phyloP scores from a whole-genome alignment of 2,888 invertebrate species.

The Ganaspis brasiliensis region DNA sequence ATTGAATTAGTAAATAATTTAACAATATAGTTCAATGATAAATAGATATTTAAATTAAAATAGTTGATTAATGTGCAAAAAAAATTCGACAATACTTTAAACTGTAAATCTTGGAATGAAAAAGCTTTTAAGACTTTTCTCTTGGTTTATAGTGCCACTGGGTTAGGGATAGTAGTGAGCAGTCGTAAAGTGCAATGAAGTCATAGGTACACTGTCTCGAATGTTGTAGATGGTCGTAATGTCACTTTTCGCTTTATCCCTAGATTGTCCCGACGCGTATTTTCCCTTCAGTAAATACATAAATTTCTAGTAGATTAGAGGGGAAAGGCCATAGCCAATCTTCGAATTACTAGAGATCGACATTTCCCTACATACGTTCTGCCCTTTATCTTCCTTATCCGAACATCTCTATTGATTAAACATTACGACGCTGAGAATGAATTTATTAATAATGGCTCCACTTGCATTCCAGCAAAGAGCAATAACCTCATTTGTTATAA shows the following conservation, averaged over 20 bases:
- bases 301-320: constrained; percentile 23
- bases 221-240: constrained; percentile 23
- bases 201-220: background rate
- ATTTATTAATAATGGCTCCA: background rate
- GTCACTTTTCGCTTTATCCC: constrained; percentile 28
- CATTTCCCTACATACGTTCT: background rate
- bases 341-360: constrained; percentile 11
- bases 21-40: too few relatives aligned
- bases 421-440: background rate
- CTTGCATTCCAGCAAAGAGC: too few relatives aligned
- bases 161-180: background rate
- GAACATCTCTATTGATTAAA: background rate
- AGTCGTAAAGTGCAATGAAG: constrained; percentile 23
- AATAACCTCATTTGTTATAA: too few relatives aligned
- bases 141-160: background rate
- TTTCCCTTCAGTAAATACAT: constrained; percentile 37
- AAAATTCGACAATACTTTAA: too few relatives aligned
- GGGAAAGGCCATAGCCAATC: background rate
- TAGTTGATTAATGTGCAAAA: too few relatives aligned
- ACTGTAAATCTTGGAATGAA: background rate
- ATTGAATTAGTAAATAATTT: too few relatives aligned
- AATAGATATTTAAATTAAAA: too few relatives aligned
- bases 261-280: constrained; percentile 11
- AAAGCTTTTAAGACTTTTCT: background rate
- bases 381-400: background rate